Conservation (phyloP, 2,888 invertebrate genomes). For the Apotomis betuletana region DNA sequence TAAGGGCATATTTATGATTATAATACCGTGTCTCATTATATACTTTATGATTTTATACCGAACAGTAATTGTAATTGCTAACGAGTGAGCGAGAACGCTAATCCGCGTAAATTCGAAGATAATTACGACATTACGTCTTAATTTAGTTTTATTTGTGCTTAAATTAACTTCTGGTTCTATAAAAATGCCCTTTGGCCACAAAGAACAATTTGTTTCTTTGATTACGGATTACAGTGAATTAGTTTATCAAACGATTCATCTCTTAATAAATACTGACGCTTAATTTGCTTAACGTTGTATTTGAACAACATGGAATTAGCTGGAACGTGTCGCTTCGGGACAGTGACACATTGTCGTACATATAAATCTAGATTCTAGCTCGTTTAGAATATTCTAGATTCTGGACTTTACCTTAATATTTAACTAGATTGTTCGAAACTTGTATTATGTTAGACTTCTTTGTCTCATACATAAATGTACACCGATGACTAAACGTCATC, state of each 20-base stretch:
- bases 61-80: conserved; percentile 74
- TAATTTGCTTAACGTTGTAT: conserved; percentile 13
- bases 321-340: not conserved
- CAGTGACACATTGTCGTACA: conserved; percentile 11
- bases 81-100: conserved; percentile 53
- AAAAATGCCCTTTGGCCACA: conserved; percentile 8
- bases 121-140: conserved; percentile 36
- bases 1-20: conserved; percentile 83
- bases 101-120: conserved; percentile 38
- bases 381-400: not conserved
- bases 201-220: conserved; percentile 13
- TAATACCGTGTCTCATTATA: conserved; percentile 81
- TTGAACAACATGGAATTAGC: not conserved
- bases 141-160: conserved; percentile 27
- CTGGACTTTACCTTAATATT: no score
- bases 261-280: not conserved
- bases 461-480: no score
- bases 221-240: conserved; percentile 7
- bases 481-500: no score
- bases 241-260: not conserved
- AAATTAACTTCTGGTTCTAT: conserved; percentile 12
- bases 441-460: no score
- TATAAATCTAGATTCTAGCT: conserved; percentile 4
- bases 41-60: conserved; percentile 81
- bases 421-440: no score